Evolutionary conservation across 2,113 vertebrate genomes (phyloP), one percentile per base, ranked within the genome.

Genomic region (Myocastor coypus): DNA sequence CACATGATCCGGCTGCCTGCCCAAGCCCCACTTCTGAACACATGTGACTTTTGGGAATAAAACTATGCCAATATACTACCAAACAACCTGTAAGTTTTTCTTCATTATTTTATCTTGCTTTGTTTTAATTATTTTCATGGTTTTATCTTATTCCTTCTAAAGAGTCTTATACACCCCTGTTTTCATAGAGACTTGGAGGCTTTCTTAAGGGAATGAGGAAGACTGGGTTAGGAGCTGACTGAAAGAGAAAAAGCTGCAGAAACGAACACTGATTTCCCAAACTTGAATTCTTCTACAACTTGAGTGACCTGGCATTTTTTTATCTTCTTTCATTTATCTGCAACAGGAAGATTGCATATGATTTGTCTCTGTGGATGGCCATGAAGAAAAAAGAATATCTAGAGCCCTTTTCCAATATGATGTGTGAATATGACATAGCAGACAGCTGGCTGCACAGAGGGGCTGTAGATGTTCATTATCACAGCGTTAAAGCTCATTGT

Each of bases 251-350:
- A 40, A 69, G 19, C 30, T 85, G 4, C 20, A 78, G 37, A 73
- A 46, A 17, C 0, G 32, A 83, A 89, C 28, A 61, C 46, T 17
- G 0, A 68, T 93, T 52, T 14, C 6, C 10, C 11, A 73, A 46
- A 68, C 42, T 9, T 91, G 82, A 77, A 7, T 90, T 89, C 42
- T 46, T 92, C 30, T 3, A 94, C 69, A 97, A 97, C 80, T 91
- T 91, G 16, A 46, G 50, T 61, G 46, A 85, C 40, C 75, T 89
- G 22, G 7, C 91, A 26, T 92, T 90, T 61, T 61, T 75, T 73
- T 92, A 42, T 92, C 14, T 94, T 77, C n/a, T 87, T 87, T 93
- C 93, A 73, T 84, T 94, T 84, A 59, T 73, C 85, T 90, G 26
- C 46, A 73, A 91, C 91, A 83, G 42, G 42, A 88, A 85, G 20